Conservation (phyloP, 2,888 invertebrate genomes). For the Idaea biselata region DNA sequence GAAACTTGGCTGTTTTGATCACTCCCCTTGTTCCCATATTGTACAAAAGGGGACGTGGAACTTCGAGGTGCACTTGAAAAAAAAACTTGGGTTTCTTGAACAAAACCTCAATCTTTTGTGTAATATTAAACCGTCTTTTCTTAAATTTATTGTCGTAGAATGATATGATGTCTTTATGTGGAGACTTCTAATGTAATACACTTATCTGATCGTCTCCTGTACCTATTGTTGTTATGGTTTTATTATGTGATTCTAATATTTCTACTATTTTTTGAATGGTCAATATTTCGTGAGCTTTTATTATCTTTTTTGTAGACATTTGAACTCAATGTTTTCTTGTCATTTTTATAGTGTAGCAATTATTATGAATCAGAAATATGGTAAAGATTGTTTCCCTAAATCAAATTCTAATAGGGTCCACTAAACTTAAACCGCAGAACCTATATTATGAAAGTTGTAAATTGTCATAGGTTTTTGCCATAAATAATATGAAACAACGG, state of each 20-base stretch:
- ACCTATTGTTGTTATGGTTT: slow-evolving; percentile 67
- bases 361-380: neutral
- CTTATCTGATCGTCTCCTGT: slow-evolving; percentile 75
- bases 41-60: slow-evolving; percentile 58
- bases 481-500: neutral
- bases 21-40: slow-evolving; percentile 72
- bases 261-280: slow-evolving; percentile 28
- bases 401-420: too few species aligned
- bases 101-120: slow-evolving; percentile 68
- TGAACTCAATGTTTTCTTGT: slow-evolving; percentile 14
- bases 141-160: slow-evolving; percentile 74
- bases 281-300: slow-evolving; percentile 25
- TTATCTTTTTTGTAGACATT: slow-evolving; percentile 22
- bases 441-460: neutral
- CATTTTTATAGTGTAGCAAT: neutral
- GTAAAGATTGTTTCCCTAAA: too few species aligned
- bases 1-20: slow-evolving; percentile 67
- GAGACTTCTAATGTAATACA: slow-evolving; percentile 65
- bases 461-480: neutral
- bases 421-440: neutral
- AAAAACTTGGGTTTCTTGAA: slow-evolving; percentile 55
- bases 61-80: slow-evolving; percentile 57
- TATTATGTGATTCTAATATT: slow-evolving; percentile 43
- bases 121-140: slow-evolving; percentile 70
- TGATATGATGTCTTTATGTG: slow-evolving; percentile 80